These are phyloP conservation scores for Rhabdornis inornatus DNA, from an alignment of 2,113 vertebrate genomes.

Conservation along the genomic window DNA sequence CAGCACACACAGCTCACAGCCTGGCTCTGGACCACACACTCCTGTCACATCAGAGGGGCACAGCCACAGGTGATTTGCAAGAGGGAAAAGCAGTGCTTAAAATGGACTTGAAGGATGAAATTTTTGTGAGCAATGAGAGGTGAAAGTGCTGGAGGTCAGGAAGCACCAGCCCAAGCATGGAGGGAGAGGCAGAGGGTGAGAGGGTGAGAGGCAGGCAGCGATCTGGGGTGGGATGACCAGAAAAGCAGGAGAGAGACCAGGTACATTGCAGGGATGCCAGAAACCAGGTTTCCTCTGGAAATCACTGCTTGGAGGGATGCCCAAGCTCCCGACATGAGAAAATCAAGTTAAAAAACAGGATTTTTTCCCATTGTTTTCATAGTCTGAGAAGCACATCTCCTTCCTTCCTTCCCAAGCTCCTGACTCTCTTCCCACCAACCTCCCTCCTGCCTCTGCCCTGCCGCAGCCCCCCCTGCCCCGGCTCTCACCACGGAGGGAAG, in stretches of 20 bases:
- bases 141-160: background rate
- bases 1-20: fast-evolving
- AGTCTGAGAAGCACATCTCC: background rate
- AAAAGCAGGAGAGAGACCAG: background rate
- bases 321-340: background rate
- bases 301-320: background rate
- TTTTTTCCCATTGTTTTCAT: background rate
- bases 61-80: background rate
- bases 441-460: background rate
- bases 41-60: fast-evolving
- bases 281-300: background rate
- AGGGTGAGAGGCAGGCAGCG: fast-evolving
- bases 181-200: background rate
- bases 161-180: background rate
- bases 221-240: background rate
- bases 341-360: background rate
- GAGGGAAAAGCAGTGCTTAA: background rate
- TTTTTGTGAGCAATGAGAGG: background rate
- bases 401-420: conserved; percentile 3
- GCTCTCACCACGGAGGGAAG: background rate
- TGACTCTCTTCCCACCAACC: background rate
- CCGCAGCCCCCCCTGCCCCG: background rate
- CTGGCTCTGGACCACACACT: background rate
- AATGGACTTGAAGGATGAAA: background rate
- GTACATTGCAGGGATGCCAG: background rate